Percentiles rank a stretch among this genome's conserved stretches.
Evolutionary conservation across 2,888 invertebrate species (phyloP).

Genomic region (Leptothorax acervorum): DNA sequence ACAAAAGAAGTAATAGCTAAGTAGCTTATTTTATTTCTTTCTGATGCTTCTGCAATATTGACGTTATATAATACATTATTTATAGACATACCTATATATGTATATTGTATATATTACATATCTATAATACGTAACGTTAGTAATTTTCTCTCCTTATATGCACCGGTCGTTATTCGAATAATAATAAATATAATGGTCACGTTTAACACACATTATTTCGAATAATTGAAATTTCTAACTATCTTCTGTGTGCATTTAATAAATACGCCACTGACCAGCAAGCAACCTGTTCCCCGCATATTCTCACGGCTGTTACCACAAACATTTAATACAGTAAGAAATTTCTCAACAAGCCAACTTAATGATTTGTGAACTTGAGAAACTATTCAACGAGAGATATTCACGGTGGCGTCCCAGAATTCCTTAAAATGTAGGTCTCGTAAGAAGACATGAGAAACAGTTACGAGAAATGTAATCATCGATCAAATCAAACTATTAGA

Average conservation of each 20-base stretch:
- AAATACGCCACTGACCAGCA: not conserved
- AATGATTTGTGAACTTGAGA: constrained; percentile 45
- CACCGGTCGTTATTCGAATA: not conserved
- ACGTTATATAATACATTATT: not conserved
- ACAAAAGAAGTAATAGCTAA: not conserved
- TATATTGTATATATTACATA: too few relatives aligned
- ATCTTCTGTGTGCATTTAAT: not conserved
- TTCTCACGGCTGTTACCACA: not conserved
- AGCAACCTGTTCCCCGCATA: not conserved
- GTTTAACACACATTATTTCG: not conserved
- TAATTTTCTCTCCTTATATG: not conserved
- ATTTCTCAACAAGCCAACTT: constrained; percentile 45
- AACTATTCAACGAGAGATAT: constrained; percentile 29
- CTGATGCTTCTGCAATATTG: not conserved
- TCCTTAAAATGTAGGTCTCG: constrained; percentile 7
- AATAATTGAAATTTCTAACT: not conserved
- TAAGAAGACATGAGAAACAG: not conserved
- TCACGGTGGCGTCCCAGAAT: not conserved
- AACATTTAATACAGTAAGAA: constrained; percentile 28
- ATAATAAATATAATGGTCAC: not conserved
- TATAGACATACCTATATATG: not conserved
- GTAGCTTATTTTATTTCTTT: not conserved
- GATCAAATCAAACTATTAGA: not conserved
- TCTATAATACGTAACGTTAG: not conserved
- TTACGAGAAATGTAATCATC: not conserved